Base-by-base conservation (phyloP, 2,888 invertebrate species). In the Ormyrus nitidulus region DNA sequence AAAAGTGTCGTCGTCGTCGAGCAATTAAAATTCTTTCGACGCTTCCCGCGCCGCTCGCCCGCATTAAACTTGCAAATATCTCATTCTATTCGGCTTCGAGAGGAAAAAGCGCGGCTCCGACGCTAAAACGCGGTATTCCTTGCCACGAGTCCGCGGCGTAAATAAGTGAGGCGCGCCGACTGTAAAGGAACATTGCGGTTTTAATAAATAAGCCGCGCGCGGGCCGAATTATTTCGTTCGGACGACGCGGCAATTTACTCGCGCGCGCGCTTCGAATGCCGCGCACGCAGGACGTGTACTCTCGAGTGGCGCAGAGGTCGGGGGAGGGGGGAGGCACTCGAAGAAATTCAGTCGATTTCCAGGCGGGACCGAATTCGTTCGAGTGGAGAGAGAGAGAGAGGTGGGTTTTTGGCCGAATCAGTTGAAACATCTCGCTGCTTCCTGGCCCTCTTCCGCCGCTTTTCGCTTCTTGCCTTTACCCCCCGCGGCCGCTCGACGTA, bases 361-460 rank as follows among this genome's bases (percentile, higher is more conserved):
- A 34, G 34, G 34, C 34, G 34, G 34, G 34, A 34, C 34, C 34
- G 34, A 59, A 70, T 59, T 59, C 59, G 58, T 19, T 70, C 59
- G 59, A 70, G 58, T 70, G 58, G 19, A 59, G 49, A 49, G 9
- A n/a, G 49, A 66, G 34, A 64, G 48, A 49, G 34, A 65, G 46
- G n/a, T 70, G 34, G 59, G 19, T 59, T 70, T 70, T 70, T 4
- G 48, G 19, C 59, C 59, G 49, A 59, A 70, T 70, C 70, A 70
- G 48, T 70, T 34, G 59, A 70, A 59, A 70, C 54, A 49, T 70
- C 61, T 61, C 34, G 61, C 49, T 51, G 7, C 51, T 49, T 51
- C 65, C 51, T 65, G 13, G 51, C 48, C 70, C 70, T 58, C 48
- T 58, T 56, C 46, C 56, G 44, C 56, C 13, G 2, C 7, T 69